phyloP scores from a whole-genome alignment of 2,113 vertebrate genomes.

The Murina feae region DNA sequence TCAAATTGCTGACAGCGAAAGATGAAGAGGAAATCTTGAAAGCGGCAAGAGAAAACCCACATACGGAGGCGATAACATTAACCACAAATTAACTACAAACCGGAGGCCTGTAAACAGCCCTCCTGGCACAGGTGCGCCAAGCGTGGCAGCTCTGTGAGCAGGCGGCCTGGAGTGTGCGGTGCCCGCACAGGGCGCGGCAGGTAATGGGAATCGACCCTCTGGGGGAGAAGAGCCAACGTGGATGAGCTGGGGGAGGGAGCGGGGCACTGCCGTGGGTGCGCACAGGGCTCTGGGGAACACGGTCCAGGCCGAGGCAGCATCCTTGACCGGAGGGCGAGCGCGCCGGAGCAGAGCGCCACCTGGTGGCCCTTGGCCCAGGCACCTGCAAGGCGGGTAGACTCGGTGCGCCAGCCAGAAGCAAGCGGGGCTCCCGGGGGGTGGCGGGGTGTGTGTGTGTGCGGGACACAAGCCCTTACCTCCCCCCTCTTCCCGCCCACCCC shows the following conservation, averaged over 20 bases:
- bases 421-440: not conserved
- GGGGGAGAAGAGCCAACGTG: not conserved
- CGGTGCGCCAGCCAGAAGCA: not conserved
- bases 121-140: not conserved
- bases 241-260: not conserved
- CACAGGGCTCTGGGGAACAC: not conserved
- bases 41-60: not conserved
- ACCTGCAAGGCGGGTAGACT: rapidly evolving
- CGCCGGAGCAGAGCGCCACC: not conserved
- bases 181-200: not conserved
- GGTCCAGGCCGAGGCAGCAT: not conserved
- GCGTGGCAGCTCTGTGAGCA: not conserved
- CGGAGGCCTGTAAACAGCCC: not conserved
- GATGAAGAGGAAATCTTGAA: not conserved
- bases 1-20: not conserved
- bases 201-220: not conserved
- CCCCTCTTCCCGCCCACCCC: not conserved
- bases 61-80: not conserved
- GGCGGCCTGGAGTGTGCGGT: not conserved
- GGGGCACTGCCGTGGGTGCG: not conserved
- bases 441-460: too few relatives aligned
- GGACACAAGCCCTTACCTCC: not conserved
- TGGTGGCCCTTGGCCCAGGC: not conserved
- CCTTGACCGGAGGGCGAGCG: not conserved
- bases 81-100: not conserved